Evolutionary conservation across 92 coral and sea anemone genomes (phyloP), one percentile per base, ranked within the genome.

Genomic region (Palythoa grandiflora): DNA sequence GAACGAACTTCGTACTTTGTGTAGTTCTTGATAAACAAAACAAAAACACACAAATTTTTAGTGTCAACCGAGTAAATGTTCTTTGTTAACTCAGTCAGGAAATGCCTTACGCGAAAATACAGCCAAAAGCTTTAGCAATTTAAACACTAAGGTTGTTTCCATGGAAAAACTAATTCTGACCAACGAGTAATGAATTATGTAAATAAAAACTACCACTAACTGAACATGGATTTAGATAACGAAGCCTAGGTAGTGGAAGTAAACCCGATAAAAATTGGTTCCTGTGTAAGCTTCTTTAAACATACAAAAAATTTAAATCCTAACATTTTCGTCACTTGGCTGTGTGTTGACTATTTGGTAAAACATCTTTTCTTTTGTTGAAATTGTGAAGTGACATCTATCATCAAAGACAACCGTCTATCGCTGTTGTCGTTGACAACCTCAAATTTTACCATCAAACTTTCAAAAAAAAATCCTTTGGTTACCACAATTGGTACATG

Each of bases 181-280:
- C 59, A 63, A 48, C 71, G 75, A 20, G 38, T 68, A 48, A 81
- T 39, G 74, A 81, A 81, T 81, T 66, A 81, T 81, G 75, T 55
- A 81, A 21, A 81, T 66, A 40, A 5, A 8, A 47, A 13, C 57
- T 6, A 19, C 6, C 17, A 65, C 20, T 17, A 39, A 16, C 28
- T 28, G 28, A 59, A 44, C 3, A 47, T 60, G 47, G 48, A 79
- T 39, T 3, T n/a, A 79, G 14, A 17, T 60, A 19, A 38, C 15
- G 16, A 37, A 59, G 12, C 53, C 8, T 2, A 48, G 66, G 12
- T 20, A 51, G 71, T 40, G 3, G 9, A 7, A 6, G 5, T 36
- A 10, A 28, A 28, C 5, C 17, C 37, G 6, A 35, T 16, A 63
- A 19, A 63, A 63, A 63, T 16, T 63, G 28, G 7, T 53, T 78